These are phyloP conservation scores for Alligator mississippiensis DNA, from an alignment of 2,113 vertebrate genomes.

Conservation along the genomic window DNA sequence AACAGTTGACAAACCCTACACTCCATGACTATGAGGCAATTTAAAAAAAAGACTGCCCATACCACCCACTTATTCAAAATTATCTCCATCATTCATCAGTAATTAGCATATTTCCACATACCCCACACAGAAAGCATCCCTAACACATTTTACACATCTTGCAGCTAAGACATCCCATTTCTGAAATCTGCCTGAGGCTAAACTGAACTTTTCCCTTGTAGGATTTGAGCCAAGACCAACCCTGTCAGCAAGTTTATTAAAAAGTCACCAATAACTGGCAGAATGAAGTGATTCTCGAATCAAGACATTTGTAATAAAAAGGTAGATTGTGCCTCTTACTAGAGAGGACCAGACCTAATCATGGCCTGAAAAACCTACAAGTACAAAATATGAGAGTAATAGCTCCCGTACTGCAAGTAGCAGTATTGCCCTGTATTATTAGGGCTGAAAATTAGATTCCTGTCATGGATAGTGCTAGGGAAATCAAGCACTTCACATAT, in stretches of 20 bases:
- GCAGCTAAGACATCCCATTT: background rate
- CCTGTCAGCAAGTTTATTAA: fast-evolving
- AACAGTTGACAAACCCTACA: background rate
- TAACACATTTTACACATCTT: fast-evolving
- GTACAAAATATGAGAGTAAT: background rate
- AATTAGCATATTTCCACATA: background rate
- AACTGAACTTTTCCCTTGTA: background rate
- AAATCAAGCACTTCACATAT: fast-evolving
- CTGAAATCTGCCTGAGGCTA: fast-evolving
- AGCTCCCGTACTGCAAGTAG: background rate
- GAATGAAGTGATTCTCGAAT: background rate
- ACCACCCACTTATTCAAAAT: background rate
- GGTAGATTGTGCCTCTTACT: background rate
- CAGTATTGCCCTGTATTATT: background rate
- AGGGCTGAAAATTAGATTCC: fast-evolving
- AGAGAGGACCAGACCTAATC: background rate
- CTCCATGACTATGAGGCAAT: background rate
- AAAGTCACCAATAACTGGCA: background rate
- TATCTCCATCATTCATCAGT: background rate
- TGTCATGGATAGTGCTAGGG: background rate
- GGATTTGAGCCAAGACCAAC: background rate
- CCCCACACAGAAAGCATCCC: background rate
- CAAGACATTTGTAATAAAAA: background rate
- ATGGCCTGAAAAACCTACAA: background rate
- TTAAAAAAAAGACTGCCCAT: background rate